Evolutionary conservation across 64 coral and sea anemone genomes (phyloP).

Genomic region (Anthopleura sola): DNA sequence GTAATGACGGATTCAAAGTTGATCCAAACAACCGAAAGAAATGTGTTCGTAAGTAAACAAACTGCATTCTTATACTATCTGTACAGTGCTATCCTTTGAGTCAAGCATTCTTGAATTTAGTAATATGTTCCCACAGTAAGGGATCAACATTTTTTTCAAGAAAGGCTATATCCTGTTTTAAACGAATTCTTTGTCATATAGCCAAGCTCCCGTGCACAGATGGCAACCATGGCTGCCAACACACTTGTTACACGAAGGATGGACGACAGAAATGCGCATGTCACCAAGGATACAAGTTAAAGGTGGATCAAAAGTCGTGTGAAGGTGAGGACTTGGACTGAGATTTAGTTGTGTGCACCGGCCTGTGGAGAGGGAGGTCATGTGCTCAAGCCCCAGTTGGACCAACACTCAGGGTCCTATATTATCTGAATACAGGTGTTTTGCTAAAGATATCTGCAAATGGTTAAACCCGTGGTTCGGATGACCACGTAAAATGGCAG

Average conservation of each 20-base stretch:
- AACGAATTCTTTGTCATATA: not conserved
- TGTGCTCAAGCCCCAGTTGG: not conserved
- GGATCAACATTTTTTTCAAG: too few species aligned
- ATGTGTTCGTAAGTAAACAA: constrained; percentile 40
- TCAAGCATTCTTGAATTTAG: too few species aligned
- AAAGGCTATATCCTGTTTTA: too few species aligned
- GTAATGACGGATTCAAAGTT: constrained; percentile 30
- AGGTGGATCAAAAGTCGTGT: constrained; percentile 28
- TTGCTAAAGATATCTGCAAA: too few species aligned
- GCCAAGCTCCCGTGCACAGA: constrained; percentile 13
- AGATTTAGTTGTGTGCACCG: not conserved
- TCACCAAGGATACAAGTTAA: constrained; percentile 26
- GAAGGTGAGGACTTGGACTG: constrained; percentile 12
- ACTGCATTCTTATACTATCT: not conserved
- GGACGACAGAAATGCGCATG: constrained; percentile 30
- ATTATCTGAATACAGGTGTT: too few species aligned
- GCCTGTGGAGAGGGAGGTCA: not conserved
- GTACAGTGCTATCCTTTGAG: too few species aligned
- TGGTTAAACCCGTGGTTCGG: too few species aligned
- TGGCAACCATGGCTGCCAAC: constrained; percentile 30
- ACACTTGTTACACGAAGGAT: constrained; percentile 32
- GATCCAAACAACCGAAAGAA: constrained; percentile 9
- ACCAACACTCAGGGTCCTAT: too few species aligned
- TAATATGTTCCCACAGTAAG: too few species aligned
- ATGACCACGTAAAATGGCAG: too few species aligned